Conservation (phyloP, 2,888 invertebrate species). For the Lochmaea capreae region DNA sequence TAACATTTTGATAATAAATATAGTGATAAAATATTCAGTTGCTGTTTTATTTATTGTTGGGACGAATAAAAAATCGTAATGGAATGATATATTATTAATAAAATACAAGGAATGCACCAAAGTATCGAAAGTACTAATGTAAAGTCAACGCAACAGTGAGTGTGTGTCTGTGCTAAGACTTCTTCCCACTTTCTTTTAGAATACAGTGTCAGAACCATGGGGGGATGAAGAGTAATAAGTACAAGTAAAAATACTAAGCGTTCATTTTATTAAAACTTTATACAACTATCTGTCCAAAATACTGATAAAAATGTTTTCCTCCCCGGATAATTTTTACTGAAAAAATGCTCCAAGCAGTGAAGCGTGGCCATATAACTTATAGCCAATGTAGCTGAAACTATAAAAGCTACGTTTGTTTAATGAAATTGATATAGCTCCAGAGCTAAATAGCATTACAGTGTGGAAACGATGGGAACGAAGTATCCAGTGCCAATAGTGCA, state of each 20-base stretch:
- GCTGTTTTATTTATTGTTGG: too few relatives aligned
- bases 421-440: background rate
- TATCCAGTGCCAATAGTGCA: constrained; percentile 82
- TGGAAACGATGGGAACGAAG: constrained; percentile 69
- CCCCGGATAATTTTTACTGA: constrained; percentile 77
- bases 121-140: too few relatives aligned
- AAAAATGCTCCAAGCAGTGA: constrained; percentile 89
- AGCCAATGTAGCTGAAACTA: background rate
- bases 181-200: too few relatives aligned
- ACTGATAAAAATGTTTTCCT: constrained; percentile 18
- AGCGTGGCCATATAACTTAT: constrained; percentile 74
- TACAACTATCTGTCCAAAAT: constrained; percentile 3
- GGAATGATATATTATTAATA: too few relatives aligned
- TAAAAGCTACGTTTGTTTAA: background rate
- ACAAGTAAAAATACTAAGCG: too few relatives aligned
- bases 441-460: background rate
- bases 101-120: too few relatives aligned
- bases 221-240: too few relatives aligned
- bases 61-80: too few relatives aligned
- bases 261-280: background rate
- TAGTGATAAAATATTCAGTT: background rate
- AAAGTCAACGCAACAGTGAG: too few relatives aligned
- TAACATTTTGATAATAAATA: background rate
- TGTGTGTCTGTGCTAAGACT: too few relatives aligned
- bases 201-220: too few relatives aligned